Evolutionary conservation across 2,888 invertebrate species (phyloP).

Genomic region (Agonopterix heracliana): DNA sequence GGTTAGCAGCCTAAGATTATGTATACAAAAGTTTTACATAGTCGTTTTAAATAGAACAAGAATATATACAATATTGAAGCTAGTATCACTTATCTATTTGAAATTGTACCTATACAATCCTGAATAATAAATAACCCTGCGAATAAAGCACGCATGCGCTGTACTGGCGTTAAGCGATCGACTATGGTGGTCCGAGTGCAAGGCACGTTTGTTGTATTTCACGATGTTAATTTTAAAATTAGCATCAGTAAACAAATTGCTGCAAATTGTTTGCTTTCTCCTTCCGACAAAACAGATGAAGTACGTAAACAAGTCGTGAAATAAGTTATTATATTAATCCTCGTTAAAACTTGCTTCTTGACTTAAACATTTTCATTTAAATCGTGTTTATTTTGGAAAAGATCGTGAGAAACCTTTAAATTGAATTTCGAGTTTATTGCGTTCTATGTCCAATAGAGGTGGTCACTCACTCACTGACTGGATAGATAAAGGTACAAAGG

Average conservation of each 20-base stretch:
- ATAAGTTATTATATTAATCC: not conserved
- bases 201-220: slow-evolving; percentile 69
- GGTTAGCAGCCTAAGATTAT: too few relatives aligned
- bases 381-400: not conserved
- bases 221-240: slow-evolving; percentile 72
- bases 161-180: slow-evolving; percentile 22
- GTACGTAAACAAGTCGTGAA: not conserved
- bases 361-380: not conserved
- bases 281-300: slow-evolving; percentile 24
- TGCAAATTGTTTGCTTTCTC: slow-evolving; percentile 48
- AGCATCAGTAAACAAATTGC: slow-evolving; percentile 64
- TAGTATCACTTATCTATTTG: not conserved
- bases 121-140: slow-evolving; percentile 23
- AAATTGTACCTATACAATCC: slow-evolving; percentile 2
- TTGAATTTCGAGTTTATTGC: too few relatives aligned
- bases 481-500: too few relatives aligned
- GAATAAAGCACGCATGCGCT: slow-evolving; percentile 28
- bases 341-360: not conserved
- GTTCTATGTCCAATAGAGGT: too few relatives aligned
- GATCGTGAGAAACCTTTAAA: not conserved
- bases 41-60: too few relatives aligned
- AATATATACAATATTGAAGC: too few relatives aligned
- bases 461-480: too few relatives aligned
- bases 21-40: too few relatives aligned
- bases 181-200: slow-evolving; percentile 58